phyloP scores from a whole-genome alignment of 1,140 invertebrate species.

The Pogonognathellus flavescens region DNA sequence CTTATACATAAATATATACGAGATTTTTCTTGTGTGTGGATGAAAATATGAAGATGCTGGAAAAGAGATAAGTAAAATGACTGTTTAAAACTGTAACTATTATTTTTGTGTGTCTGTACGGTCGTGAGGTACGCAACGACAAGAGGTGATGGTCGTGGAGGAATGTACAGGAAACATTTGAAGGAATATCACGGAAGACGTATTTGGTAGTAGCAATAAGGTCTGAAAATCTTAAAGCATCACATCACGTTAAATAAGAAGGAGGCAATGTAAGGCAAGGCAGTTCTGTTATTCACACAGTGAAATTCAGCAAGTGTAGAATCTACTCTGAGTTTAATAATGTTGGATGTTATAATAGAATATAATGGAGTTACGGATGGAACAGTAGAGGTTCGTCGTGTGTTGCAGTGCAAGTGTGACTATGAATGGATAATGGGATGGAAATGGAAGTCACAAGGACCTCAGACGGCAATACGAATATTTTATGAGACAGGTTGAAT shows the following conservation, averaged over 20 bases:
- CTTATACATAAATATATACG: too few species aligned
- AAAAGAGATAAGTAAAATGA: neutral
- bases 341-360: neutral
- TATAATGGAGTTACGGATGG: neutral
- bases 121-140: neutral
- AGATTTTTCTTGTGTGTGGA: too few species aligned
- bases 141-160: neutral
- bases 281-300: neutral
- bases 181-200: neutral
- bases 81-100: neutral
- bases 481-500: conserved; percentile 50
- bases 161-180: neutral
- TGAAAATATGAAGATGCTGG: too few species aligned
- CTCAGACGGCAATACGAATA: conserved; percentile 45
- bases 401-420: conserved; percentile 18
- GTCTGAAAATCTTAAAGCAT: neutral
- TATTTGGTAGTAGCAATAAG: conserved; percentile 1
- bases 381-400: neutral
- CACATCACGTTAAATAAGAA: conserved; percentile 15
- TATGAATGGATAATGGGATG: conserved; percentile 48
- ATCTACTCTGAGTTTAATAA: neutral
- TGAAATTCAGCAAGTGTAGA: neutral
- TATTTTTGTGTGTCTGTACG: neutral
- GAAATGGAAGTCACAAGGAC: conserved; percentile 47
- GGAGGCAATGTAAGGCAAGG: neutral